A percentile compares a stretch with the other conserved stretches of the same genome.
Evolutionary conservation across 1,140 invertebrate genomes (phyloP).

Genomic region (Cyrtorhinus lividipennis): DNA sequence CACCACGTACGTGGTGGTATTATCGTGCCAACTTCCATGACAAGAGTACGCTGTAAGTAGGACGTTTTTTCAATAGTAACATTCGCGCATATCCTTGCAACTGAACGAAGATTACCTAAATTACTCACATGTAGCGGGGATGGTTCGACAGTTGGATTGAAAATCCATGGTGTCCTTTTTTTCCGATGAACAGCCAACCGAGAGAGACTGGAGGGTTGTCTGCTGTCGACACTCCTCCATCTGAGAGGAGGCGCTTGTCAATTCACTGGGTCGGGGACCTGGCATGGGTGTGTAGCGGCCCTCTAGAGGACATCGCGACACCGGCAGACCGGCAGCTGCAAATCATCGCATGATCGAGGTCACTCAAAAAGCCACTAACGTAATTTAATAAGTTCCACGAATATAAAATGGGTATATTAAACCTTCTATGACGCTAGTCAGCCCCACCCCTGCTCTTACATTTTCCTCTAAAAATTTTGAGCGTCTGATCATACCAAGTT

Average conservation of each 20-base stretch:
- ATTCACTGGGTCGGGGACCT: constrained; percentile 15
- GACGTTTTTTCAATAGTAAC: background rate
- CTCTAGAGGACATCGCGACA: constrained; percentile 34
- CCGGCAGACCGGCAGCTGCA: constrained; percentile 32
- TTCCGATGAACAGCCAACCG: constrained; percentile 45
- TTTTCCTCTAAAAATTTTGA: no score
- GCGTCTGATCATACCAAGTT: no score
- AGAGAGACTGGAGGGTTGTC: constrained; percentile 38
- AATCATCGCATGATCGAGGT: no score
- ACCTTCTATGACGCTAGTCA: no score
- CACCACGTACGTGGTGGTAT: constrained; percentile 47
- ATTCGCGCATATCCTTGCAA: no score
- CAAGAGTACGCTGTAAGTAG: constrained; percentile 45
- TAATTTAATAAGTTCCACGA: no score
- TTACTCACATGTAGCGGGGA: constrained; percentile 21
- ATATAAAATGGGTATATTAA: no score
- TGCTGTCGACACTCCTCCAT: constrained; percentile 21
- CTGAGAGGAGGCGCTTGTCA: background rate
- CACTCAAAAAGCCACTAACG: no score
- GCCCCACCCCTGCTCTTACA: no score
- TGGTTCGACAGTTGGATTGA: constrained; percentile 40
- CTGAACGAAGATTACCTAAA: no score
- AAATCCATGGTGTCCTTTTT: constrained; percentile 53
- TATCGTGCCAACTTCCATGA: constrained; percentile 50
- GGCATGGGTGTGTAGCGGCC: constrained; percentile 32